These are phyloP conservation scores for Temnothorax nylanderi DNA, from an alignment of 1,140 invertebrate genomes.

Conservation along the genomic window DNA sequence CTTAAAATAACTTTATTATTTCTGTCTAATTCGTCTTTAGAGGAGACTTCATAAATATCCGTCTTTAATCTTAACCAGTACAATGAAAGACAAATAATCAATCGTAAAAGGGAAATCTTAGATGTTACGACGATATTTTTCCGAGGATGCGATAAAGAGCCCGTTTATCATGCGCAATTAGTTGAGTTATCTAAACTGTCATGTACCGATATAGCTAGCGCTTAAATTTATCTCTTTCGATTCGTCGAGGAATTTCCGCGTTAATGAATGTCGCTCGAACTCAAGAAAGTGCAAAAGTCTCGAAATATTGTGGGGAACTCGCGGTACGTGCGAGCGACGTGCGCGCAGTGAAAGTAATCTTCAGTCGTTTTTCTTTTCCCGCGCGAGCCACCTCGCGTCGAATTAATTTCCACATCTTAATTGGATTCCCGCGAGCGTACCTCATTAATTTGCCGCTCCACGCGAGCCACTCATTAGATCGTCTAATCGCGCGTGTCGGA, in stretches of 20 bases:
- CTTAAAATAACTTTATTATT: too few relatives aligned
- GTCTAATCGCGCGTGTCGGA: neutral
- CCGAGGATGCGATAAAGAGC: constrained; percentile 10
- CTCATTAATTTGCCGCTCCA: constrained; percentile 16
- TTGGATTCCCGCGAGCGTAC: neutral
- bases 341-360: constrained; percentile 38
- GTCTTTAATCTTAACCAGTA: neutral
- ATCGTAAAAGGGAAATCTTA: neutral
- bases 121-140: neutral
- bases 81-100: neutral
- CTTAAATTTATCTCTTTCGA: neutral
- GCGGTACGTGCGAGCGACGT: neutral
- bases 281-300: constrained; percentile 50
- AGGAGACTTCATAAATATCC: neutral
- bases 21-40: neutral
- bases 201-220: too few relatives aligned
- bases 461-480: constrained; percentile 22
- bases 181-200: constrained; percentile 4
- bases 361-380: neutral
- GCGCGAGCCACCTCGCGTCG: neutral
- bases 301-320: neutral
- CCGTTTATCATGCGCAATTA: constrained; percentile 19
- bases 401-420: constrained; percentile 49
- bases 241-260: neutral
- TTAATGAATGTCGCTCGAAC: neutral